phyloP scores from a whole-genome alignment of 2,113 vertebrate species.

The Axis porcinus region DNA sequence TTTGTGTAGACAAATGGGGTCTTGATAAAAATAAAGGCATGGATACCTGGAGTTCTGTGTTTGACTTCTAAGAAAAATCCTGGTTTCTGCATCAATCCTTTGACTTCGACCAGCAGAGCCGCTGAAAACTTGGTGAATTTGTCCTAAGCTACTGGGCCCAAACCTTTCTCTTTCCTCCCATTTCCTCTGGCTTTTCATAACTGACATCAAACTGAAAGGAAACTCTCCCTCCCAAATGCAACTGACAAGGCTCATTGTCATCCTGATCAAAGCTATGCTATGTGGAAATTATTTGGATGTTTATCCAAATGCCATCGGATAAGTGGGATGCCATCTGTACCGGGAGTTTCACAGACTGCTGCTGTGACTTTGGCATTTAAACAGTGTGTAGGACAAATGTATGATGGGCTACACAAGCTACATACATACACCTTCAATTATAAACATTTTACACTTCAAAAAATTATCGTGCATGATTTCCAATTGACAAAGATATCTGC shows the following conservation, averaged over 20 bases:
- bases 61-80: background rate
- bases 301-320: constrained; percentile 2
- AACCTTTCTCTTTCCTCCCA: background rate
- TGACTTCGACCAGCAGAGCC: background rate
- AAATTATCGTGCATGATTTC: background rate
- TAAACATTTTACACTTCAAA: background rate
- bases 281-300: constrained; percentile 9
- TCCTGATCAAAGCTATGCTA: background rate
- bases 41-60: background rate
- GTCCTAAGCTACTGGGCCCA: background rate
- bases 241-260: background rate
- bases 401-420: background rate
- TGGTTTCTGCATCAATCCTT: background rate
- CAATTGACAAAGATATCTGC: background rate
- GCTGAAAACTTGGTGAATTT: background rate
- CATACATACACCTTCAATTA: background rate
- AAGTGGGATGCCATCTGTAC: background rate
- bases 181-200: background rate
- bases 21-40: background rate
- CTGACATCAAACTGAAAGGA: background rate
- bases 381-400: background rate
- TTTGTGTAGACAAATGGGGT: background rate
- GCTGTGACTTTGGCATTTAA: background rate
- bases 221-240: background rate
- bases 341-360: background rate